A percentile compares a stretch with the other conserved stretches of the same genome.
Conservation (phyloP, 2,113 vertebrate genomes). For the Elanus axillaris region DNA sequence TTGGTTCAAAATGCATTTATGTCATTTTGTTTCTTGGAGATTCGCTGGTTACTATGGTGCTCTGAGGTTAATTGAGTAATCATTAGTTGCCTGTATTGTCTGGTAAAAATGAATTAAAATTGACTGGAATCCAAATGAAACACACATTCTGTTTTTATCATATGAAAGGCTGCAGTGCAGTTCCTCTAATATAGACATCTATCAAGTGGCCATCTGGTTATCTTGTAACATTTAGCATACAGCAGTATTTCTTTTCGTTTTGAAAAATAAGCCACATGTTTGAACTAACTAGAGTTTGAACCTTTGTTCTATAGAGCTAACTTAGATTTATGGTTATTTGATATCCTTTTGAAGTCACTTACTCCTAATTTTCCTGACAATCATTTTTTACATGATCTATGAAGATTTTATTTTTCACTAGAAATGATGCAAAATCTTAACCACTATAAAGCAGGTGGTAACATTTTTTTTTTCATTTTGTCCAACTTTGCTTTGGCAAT, state of each 20-base stretch:
- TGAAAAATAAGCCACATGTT: not conserved
- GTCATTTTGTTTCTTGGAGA: not conserved
- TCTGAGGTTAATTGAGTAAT: constrained; percentile 61
- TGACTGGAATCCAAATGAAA: constrained; percentile 37
- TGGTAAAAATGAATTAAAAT: constrained; percentile 61
- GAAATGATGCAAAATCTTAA: not conserved
- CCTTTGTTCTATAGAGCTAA: not conserved
- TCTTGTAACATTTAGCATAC: not conserved
- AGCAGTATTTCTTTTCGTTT: not conserved
- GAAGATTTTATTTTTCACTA: not conserved
- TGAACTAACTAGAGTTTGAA: not conserved
- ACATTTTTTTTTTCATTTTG: not conserved
- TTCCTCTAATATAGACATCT: not conserved
- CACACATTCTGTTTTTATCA: not conserved
- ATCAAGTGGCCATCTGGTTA: not conserved
- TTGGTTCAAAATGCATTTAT: not conserved
- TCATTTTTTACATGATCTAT: not conserved
- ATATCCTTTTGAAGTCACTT: not conserved
- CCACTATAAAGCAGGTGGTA: not conserved
- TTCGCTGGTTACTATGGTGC: constrained; percentile 21
- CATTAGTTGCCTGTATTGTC: constrained; percentile 43
- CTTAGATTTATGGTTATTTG: not conserved
- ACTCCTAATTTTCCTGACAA: not conserved
- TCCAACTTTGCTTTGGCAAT: not conserved
- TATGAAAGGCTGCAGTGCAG: not conserved